Evolutionary conservation across 2,113 vertebrate species (phyloP).

Genomic region (Capreolus pygargus): DNA sequence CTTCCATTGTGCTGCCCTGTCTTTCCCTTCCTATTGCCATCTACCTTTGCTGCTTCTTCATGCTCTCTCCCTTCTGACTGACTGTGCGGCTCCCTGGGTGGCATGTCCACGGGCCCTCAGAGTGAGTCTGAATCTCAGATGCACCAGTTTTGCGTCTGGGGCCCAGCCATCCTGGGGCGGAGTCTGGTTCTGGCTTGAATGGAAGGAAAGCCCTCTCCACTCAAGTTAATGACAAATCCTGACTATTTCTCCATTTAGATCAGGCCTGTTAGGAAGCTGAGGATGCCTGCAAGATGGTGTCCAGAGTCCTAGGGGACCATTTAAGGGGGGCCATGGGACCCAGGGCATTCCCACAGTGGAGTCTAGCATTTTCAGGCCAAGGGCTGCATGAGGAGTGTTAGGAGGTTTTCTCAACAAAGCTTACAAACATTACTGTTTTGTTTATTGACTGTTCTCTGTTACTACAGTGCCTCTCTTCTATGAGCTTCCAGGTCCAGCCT

Average conservation of each 20-base stretch:
- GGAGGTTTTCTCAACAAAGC: background rate
- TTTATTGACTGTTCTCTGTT: background rate
- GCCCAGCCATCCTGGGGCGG: background rate
- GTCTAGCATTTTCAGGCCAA: background rate
- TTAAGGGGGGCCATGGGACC: background rate
- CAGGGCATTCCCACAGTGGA: background rate
- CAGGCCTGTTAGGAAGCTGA: background rate
- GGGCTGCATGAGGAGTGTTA: background rate
- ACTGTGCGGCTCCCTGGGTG: background rate
- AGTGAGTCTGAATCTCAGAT: background rate
- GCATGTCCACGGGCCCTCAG: rapidly evolving
- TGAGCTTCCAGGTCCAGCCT: background rate
- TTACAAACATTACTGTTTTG: background rate
- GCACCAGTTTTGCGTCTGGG: background rate
- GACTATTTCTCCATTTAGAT: background rate
- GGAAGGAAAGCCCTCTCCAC: background rate
- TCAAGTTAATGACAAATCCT: background rate
- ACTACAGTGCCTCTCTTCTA: background rate
- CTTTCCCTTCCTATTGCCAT: rapidly evolving
- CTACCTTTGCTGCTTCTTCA: too few relatives aligned
- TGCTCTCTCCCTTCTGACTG: background rate
- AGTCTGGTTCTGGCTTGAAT: background rate
- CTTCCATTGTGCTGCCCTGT: background rate
- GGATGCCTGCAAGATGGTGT: background rate
- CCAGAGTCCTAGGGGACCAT: background rate